phyloP scores from a whole-genome alignment of 2,113 vertebrate species.

The Erythrocebus patas region DNA sequence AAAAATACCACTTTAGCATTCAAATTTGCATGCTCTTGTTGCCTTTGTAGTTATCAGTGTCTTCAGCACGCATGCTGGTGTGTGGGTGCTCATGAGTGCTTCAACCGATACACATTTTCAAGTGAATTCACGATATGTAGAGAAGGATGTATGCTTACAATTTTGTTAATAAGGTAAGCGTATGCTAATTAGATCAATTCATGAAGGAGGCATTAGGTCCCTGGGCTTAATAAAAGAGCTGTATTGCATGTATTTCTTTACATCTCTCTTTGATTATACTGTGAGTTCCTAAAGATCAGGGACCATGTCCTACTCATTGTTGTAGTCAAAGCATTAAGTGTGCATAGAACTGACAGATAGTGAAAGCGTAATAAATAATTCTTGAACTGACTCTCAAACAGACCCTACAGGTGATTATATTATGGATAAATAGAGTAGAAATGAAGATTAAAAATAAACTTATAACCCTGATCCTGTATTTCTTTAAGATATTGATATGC shows the following conservation, averaged over 20 bases:
- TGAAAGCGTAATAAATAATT: conserved; percentile 20
- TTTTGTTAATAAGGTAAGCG: conserved; percentile 1
- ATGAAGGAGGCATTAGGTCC: neutral
- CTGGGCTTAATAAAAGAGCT: neutral
- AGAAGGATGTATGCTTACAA: neutral
- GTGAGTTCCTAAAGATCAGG: neutral
- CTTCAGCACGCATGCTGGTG: neutral
- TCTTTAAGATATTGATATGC: neutral
- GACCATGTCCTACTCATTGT: neutral
- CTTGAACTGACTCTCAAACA: neutral
- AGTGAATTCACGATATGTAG: neutral
- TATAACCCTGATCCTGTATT: neutral
- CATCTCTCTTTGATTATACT: neutral
- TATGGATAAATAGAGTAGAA: neutral
- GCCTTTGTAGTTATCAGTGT: neutral
- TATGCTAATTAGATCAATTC: neutral
- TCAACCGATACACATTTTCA: neutral
- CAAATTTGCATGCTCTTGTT: neutral
- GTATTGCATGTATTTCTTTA: neutral
- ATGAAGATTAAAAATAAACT: conserved; percentile 36
- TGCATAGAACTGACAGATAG: neutral
- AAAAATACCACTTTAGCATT: neutral
- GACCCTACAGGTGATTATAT: neutral
- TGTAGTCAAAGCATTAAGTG: neutral
- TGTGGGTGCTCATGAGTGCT: neutral